phyloP scores from a whole-genome alignment of 2,888 invertebrate species.

The Rhagonycha fulva region DNA sequence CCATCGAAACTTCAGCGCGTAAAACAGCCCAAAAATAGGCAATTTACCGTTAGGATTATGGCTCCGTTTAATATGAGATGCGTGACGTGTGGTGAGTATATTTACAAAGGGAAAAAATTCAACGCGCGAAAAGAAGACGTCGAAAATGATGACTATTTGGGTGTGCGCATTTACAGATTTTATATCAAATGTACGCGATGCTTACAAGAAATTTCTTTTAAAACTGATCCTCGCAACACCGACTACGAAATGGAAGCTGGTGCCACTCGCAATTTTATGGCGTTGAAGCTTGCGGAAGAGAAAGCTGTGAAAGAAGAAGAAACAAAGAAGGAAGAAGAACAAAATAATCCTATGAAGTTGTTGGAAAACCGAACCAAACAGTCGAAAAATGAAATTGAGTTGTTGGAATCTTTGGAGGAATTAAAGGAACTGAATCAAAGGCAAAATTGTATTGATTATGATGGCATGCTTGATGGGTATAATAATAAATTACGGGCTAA shows the following conservation, averaged over 20 bases:
- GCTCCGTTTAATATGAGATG: conserved; percentile 99
- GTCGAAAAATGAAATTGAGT: conserved; percentile 93
- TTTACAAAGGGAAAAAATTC: conserved; percentile 99
- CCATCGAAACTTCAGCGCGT: conserved; percentile 98
- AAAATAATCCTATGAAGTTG: conserved; percentile 98
- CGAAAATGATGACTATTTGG: conserved; percentile 94
- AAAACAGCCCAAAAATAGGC: conserved; percentile 92
- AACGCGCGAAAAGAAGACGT: conserved; percentile 99
- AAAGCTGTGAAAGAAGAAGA: conserved; percentile 93
- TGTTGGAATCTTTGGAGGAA: conserved; percentile 93
- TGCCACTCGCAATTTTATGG: conserved; percentile 98
- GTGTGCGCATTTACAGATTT: conserved; percentile 95
- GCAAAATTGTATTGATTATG: conserved; percentile 86
- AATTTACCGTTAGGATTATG: conserved; percentile 98
- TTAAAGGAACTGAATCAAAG: conserved; percentile 90
- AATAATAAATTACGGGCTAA: conserved; percentile 68
- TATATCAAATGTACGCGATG: conserved; percentile 98
- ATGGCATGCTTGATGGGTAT: conserved; percentile 80
- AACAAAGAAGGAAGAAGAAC: conserved; percentile 91
- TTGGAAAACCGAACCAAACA: conserved; percentile 96
- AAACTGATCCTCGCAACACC: conserved; percentile 95
- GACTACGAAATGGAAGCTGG: conserved; percentile 99
- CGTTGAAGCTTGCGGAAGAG: conserved; percentile 89
- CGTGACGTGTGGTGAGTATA: conserved; percentile 98
- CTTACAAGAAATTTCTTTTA: conserved; percentile 97